Evolutionary conservation across 2,113 vertebrate genomes (phyloP), one percentile per base, ranked within the genome.

Genomic region (Syngnathus typhle): DNA sequence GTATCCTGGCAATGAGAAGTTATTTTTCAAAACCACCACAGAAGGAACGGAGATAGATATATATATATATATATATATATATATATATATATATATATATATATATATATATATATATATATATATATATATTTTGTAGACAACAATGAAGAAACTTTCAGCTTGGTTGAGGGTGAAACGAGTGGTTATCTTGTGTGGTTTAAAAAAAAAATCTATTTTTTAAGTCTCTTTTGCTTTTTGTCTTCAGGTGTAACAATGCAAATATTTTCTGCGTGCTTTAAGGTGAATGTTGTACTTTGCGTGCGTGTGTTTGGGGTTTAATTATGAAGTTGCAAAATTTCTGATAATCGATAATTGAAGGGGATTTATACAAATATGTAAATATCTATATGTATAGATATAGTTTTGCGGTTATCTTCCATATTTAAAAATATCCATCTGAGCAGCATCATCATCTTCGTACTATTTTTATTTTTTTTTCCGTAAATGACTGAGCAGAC

Each of bases 151-250:
- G 76, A 87, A 68, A 38, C 47, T 85, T 92, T 88, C 71, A 81
- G 85, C 88, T 80, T 44, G 21, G 10, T 44, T 7, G 27, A 79
- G 77, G 84, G 89, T 32, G 92, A 1, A 16, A 15, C 44, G 5
- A 5, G 15, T 72, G 83, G 92, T 89, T 61, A 15, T 58, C 15
- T 90, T 95, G 93, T 95, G 93, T 89, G 73, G 77, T 86, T 84
- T 61, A 61, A 47, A 73, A 84, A 79, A 71, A 58, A 77, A 70
- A 78, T 96, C 91, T 98, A 97, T 98, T 99, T 98, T 97, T 99
- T 91, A 90, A 94, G 80, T 98, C 94, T 97, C 97, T 98, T 97
- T 98, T 98, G 63, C 51, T 78, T 78, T 82, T 68, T 7, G 5
- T 21, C 38, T 41, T 43, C 38, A 80, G 64, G 77, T 68, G 74